Base-by-base conservation (phyloP, 2,113 vertebrate genomes). In the Acanthisitta chloris region DNA sequence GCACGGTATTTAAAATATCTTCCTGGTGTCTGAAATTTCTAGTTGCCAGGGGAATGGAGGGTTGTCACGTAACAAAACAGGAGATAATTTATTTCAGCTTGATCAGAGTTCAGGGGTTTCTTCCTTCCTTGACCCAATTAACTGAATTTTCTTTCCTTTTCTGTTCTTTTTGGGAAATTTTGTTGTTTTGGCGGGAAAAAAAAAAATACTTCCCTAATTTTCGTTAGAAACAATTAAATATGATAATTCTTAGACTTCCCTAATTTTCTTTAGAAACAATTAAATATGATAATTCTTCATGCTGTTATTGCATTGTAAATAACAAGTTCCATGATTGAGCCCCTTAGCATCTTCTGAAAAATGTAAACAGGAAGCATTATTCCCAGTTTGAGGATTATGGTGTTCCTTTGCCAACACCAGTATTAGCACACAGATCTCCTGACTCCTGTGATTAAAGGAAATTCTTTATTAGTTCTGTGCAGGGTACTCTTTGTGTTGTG, bases 1-100 rank as follows among this genome's bases (percentile, higher is more conserved):
- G 73, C 95, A 97, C 43, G 33, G 92, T 93, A 93, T 98, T 97
- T 96, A 96, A 95, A 98, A 95, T 94, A 97, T 74, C 91, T 96
- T 92, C 80, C 67, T 94, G 89, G 96, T 97, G 72, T 97, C 95
- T 97, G 97, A 98, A 96, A 88, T 93, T 95, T 92, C 46, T 14
- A 96, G 94, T 95, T 96, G 96, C 97, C 91, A 91, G 93, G 96
- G 95, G 85, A 81, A 91, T 87, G 91, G 72, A 92, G 51, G 34
- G 33, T 92, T 97, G 93, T 94, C 89, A 95, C 40, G 0, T 87
- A 54, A 93, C 94, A 91, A 96, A 96, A 87, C 49, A 87, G 77
- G 83, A 92, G 86, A 93, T 94, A 90, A 88, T 97, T 83, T 82
- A 74, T 96, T 91, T 97, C 82, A 92, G 84, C 73, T 96, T 98